Conservation (phyloP, 1,140 invertebrate species). For the Cotesia glomerata region DNA sequence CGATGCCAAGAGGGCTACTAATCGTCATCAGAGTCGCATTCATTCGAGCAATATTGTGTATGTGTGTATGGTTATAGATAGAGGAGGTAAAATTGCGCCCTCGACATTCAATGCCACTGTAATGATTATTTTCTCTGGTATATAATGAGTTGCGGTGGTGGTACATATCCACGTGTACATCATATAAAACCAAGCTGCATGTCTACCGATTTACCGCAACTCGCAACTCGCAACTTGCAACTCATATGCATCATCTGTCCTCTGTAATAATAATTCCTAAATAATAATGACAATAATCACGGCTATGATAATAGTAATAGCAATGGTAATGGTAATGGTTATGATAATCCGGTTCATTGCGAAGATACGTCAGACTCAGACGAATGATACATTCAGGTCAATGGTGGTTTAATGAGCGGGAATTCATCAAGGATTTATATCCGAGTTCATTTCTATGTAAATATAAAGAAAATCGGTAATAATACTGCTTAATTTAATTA, state of each 20-base stretch:
- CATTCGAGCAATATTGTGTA: constrained; percentile 29
- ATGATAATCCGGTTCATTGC: too few relatives aligned
- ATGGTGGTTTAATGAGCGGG: constrained; percentile 52
- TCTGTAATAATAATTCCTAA: too few relatives aligned
- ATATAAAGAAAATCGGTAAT: background rate
- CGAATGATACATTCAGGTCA: constrained; percentile 57
- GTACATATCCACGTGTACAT: background rate
- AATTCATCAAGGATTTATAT: constrained; percentile 42
- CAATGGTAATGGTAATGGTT: too few relatives aligned
- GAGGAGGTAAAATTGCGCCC: constrained; percentile 47
- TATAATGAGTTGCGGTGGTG: constrained; percentile 28
- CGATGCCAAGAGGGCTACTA: constrained; percentile 49
- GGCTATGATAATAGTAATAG: too few relatives aligned
- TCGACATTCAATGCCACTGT: constrained; percentile 31
- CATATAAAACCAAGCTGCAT: background rate
- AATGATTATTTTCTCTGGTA: constrained; percentile 34
- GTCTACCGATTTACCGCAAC: too few relatives aligned
- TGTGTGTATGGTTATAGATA: constrained; percentile 30
- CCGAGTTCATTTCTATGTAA: background rate
- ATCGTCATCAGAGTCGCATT: constrained; percentile 53
- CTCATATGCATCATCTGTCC: too few relatives aligned
- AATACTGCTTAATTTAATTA: background rate
- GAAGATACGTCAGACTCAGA: constrained; percentile 11
- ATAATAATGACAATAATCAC: too few relatives aligned
- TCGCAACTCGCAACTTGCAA: too few relatives aligned